A percentile compares a stretch with the other conserved stretches of the same genome.
Conservation (phyloP, 1,140 invertebrate genomes). For the Zaprionus ghesquierei region DNA sequence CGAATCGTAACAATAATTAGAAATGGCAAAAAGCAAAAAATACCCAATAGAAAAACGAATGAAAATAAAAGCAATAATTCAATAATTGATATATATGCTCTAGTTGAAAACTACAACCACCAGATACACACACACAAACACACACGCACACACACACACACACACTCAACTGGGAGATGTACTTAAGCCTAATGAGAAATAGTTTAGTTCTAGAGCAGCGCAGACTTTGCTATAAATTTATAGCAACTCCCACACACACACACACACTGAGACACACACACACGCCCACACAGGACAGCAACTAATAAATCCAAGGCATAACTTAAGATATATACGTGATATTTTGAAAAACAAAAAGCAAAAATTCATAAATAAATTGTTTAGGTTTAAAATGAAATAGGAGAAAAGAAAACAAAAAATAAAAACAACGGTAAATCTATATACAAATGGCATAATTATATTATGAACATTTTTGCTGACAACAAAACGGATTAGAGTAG, state of each 20-base stretch:
- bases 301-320: slow-evolving; percentile 80
- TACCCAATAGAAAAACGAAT: slow-evolving; percentile 35
- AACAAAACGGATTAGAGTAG: slow-evolving; percentile 44
- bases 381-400: slow-evolving; percentile 61
- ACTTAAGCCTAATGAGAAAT: slow-evolving; percentile 37
- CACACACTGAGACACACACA: slow-evolving; percentile 1
- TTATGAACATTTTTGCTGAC: slow-evolving; percentile 75
- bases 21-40: slow-evolving; percentile 34
- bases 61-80: slow-evolving; percentile 77
- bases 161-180: slow-evolving; percentile 7
- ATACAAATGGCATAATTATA: slow-evolving; percentile 66
- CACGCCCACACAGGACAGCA: slow-evolving; percentile 21
- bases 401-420: slow-evolving; percentile 20
- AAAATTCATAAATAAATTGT: slow-evolving; percentile 79
- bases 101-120: slow-evolving; percentile 64
- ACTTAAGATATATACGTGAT: slow-evolving; percentile 81
- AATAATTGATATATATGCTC: slow-evolving; percentile 63
- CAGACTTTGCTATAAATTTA: slow-evolving; percentile 5
- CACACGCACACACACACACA: not conserved
- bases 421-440: slow-evolving; percentile 42
- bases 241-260: not conserved
- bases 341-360: slow-evolving; percentile 72
- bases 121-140: slow-evolving; percentile 20
- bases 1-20: slow-evolving; percentile 81
- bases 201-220: slow-evolving; percentile 9